Evolutionary conservation across 2,797 vertebrate genomes (phyloP).

Genomic region (Sebastes goodei): DNA sequence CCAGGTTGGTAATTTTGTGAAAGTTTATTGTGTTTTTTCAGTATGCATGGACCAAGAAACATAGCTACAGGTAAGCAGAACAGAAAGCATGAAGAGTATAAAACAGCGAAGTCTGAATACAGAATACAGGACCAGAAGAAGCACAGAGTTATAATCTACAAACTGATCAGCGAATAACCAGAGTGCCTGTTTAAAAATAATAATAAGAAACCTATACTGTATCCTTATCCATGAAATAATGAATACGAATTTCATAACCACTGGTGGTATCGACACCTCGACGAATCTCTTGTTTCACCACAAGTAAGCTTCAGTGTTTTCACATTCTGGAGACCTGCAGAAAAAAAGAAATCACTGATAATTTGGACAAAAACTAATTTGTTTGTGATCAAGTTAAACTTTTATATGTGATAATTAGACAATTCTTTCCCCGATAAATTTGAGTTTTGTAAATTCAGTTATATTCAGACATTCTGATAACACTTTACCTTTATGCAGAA

Average conservation of each 20-base stretch:
- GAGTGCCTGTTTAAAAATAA: constrained; percentile 23
- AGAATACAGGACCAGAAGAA: constrained; percentile 15
- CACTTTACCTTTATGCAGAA: background rate
- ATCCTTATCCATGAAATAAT: constrained; percentile 20
- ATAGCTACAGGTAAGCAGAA: constrained; percentile 61
- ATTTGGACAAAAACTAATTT: background rate
- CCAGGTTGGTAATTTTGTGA: constrained; percentile 33
- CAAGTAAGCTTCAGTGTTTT: constrained; percentile 41
- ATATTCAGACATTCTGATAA: background rate
- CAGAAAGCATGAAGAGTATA: constrained; percentile 63
- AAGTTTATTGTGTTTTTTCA: constrained; percentile 68
- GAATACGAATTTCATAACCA: constrained; percentile 21
- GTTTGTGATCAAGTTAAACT: background rate
- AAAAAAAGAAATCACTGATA: constrained; percentile 26
- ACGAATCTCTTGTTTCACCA: constrained; percentile 23
- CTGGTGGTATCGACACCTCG: background rate
- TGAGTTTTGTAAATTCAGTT: background rate
- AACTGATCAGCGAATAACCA: constrained; percentile 5
- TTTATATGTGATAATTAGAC: background rate
- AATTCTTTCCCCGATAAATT: background rate
- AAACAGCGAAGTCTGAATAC: constrained; percentile 52
- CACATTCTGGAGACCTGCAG: constrained; percentile 69
- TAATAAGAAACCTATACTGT: background rate
- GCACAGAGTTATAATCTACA: constrained; percentile 34
- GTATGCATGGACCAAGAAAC: constrained; percentile 53